Conservation (phyloP, 2,797 vertebrate genomes). For the Nothura maculosa region DNA sequence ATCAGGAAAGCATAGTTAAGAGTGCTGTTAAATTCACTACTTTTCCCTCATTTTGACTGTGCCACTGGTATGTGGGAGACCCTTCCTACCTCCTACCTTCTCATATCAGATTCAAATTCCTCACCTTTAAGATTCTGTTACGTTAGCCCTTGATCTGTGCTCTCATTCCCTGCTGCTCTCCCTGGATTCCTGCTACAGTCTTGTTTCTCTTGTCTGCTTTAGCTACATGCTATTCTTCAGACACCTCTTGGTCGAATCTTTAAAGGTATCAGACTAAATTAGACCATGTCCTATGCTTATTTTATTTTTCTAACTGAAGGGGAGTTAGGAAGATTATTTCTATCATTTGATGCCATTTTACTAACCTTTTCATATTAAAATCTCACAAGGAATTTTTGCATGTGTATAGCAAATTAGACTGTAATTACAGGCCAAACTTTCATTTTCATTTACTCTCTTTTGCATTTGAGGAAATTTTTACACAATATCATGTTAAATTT, state of each 20-base stretch:
- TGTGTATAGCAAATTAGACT: neutral
- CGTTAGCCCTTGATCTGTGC: neutral
- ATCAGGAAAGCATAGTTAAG: neutral
- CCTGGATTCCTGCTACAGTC: neutral
- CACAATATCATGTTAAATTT: neutral
- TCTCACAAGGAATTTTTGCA: neutral
- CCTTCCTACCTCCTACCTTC: neutral
- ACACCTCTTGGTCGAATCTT: neutral
- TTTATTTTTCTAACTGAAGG: neutral
- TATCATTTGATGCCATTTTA: neutral
- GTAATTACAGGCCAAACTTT: neutral
- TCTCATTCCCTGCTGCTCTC: neutral
- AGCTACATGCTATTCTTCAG: neutral
- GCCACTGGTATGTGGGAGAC: neutral
- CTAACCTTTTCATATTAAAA: neutral
- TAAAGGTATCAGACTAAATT: neutral
- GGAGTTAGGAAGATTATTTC: neutral
- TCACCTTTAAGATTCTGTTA: neutral
- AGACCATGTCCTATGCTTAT: fast-evolving
- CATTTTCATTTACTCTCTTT: neutral
- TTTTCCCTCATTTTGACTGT: neutral
- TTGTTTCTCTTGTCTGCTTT: neutral
- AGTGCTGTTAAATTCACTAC: neutral
- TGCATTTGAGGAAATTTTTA: neutral
- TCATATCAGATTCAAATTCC: neutral